These are phyloP conservation scores for Ploceus nigricollis DNA, from an alignment of 2,113 vertebrate species.

Conservation along the genomic window DNA sequence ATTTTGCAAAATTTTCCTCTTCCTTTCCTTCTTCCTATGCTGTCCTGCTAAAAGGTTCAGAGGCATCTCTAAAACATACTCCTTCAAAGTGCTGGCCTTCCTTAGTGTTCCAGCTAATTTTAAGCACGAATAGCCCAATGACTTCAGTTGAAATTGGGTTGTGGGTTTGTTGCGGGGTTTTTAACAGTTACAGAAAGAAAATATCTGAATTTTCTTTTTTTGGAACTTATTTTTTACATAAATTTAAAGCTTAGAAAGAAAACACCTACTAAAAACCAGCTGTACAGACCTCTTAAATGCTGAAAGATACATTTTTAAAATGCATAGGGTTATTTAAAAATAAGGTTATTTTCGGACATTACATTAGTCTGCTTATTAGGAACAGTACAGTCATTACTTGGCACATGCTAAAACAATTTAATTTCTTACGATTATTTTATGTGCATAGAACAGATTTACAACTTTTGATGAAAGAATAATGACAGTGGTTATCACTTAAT, in stretches of 20 bases:
- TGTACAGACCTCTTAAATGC: not conserved
- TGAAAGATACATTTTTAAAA: not conserved
- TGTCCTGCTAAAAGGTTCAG: not conserved
- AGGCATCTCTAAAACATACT: not conserved
- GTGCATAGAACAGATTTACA: not conserved
- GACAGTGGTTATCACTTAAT: conserved; percentile 8
- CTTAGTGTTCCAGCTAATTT: not conserved
- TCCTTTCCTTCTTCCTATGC: conserved; percentile 19
- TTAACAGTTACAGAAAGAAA: not conserved
- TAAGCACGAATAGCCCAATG: not conserved
- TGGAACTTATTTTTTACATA: not conserved
- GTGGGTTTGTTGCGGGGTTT: not conserved
- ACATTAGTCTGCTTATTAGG: not conserved
- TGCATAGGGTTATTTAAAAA: no score
- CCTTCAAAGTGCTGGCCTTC: not conserved
- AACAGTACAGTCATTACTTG: not conserved
- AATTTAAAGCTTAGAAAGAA: not conserved
- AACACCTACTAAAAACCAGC: not conserved
- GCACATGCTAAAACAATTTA: not conserved
- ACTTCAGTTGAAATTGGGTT: not conserved
- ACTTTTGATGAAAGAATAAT: not conserved
- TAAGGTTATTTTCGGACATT: not conserved
- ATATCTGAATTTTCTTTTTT: not conserved
- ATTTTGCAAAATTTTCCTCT: conserved; percentile 40
- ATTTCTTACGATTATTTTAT: conserved; percentile 5